Percentiles rank a stretch among this genome's conserved stretches.
Evolutionary conservation across 2,113 vertebrate species (phyloP).

Genomic region (Perognathus longimembris): DNA sequence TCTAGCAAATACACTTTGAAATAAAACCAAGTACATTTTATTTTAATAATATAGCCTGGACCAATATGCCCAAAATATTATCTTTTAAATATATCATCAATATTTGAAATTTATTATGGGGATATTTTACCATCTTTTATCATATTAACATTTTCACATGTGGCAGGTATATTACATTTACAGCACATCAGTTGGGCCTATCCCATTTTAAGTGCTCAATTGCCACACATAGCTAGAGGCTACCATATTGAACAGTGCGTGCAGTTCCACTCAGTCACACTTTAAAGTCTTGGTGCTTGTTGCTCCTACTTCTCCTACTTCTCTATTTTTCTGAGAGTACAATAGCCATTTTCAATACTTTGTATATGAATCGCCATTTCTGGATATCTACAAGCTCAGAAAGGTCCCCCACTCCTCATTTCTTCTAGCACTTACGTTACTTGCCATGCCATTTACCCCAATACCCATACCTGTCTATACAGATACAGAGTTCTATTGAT

Average conservation of each 20-base stretch:
- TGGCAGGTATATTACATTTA: not conserved
- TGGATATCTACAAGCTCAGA: not conserved
- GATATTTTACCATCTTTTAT: not conserved
- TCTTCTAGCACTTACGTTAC: not conserved
- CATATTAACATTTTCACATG: not conserved
- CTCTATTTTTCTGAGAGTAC: not conserved
- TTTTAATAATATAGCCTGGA: constrained; percentile 22
- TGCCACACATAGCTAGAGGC: not conserved
- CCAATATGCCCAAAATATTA: not conserved
- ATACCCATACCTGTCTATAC: not conserved
- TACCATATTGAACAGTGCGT: not conserved
- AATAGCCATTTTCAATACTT: not conserved
- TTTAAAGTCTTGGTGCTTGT: not conserved
- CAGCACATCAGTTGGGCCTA: not conserved
- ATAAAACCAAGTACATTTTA: not conserved
- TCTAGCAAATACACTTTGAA: constrained; percentile 6
- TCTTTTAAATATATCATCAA: not conserved
- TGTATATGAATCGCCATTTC: too few relatives aligned
- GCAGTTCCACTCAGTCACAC: not conserved
- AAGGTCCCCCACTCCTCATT: not conserved
- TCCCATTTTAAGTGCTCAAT: not conserved
- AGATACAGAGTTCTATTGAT: not conserved
- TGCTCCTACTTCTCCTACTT: not conserved
- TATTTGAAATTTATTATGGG: constrained; percentile 26
- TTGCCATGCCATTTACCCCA: not conserved